Conservation (phyloP, 1,140 invertebrate species). For the Cotesia typhae region DNA sequence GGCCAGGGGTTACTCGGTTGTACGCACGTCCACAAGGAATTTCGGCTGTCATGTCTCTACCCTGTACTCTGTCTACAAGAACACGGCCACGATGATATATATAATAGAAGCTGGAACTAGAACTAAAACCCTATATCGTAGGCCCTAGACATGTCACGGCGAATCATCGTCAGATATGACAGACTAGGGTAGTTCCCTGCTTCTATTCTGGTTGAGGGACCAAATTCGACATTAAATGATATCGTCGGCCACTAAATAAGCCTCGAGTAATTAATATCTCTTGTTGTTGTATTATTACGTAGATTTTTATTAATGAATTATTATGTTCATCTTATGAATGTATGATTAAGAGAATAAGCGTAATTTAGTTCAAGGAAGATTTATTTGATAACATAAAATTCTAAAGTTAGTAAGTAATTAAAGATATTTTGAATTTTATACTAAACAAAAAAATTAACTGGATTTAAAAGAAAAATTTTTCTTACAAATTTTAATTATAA, state of each 20-base stretch:
- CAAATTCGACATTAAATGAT: conserved; percentile 63
- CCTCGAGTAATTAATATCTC: not conserved
- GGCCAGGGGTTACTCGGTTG: conserved; percentile 41
- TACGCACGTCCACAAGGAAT: conserved; percentile 58
- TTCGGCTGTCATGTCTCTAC: conserved; percentile 59
- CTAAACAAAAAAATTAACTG: too few species aligned
- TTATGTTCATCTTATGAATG: not conserved
- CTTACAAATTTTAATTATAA: too few species aligned
- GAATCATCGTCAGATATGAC: conserved; percentile 61
- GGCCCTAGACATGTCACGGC: conserved; percentile 53
- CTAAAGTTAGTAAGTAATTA: too few species aligned
- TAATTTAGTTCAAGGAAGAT: too few species aligned
- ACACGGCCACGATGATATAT: conserved; percentile 1
- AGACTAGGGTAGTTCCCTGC: conserved; percentile 41
- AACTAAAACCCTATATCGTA: conserved; percentile 46
- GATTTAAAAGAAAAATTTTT: too few species aligned
- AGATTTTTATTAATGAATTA: not conserved
- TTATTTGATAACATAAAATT: too few species aligned
- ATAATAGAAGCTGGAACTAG: conserved; percentile 21
- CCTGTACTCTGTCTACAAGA: conserved; percentile 44
- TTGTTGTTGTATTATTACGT: not conserved
- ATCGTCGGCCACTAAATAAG: conserved; percentile 12
- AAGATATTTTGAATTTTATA: too few species aligned
- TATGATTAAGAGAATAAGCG: too few species aligned
- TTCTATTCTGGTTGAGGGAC: conserved; percentile 45